Evolutionary conservation across 2,888 invertebrate species (phyloP), one percentile per base, ranked within the genome.

Genomic region (Amphipoea lucens): DNA sequence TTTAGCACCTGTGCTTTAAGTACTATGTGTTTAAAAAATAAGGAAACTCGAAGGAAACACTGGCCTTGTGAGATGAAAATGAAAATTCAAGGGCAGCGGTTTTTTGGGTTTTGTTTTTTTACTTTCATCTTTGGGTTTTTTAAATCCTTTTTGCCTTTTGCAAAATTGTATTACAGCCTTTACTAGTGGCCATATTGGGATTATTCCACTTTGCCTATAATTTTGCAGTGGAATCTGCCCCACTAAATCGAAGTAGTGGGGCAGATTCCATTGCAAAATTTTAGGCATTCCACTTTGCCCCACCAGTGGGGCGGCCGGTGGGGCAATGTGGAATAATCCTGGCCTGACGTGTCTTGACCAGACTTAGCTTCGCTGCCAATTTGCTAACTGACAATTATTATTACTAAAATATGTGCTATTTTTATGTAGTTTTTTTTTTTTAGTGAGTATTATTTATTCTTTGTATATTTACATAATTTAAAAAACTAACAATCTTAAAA

Each of bases 1-100:
- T 80, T 89, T 88, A 89, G 74, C 89, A 87, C 89, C 87, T 89
- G 70, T 83, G 67, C 67, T 80, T 68, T 60, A 76, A 69, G 60
- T 70, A 65, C 29, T 62, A 45, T 76, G 48, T 66, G 69, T 81
- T 78, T 51, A 68, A 80, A 72, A 79, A 51, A 86, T 73, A 73
- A 87, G 83, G 87, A 87, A 87, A 82, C 74, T 62, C 12, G 20
- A 81, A 87, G 86, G 84, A 84, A 84, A 78, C 60, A 42, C 62
- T 45, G 78, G 42, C 87, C 87, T 87, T 86, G 78, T 36, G 65
- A 78, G 60, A 57, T 79, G 73, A 76, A 79, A 81, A 81, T 76
- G 73, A 81, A 83, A 78, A 81, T 67, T 74, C 45, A 66, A 69
- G 65, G 79, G 45, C 60, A 36, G 67, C 29, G 11, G 0, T 29